Evolutionary conservation across 2,797 vertebrate species (phyloP), one percentile per base, ranked within the genome.

Genomic region (Melanotaenia parkinsoni): DNA sequence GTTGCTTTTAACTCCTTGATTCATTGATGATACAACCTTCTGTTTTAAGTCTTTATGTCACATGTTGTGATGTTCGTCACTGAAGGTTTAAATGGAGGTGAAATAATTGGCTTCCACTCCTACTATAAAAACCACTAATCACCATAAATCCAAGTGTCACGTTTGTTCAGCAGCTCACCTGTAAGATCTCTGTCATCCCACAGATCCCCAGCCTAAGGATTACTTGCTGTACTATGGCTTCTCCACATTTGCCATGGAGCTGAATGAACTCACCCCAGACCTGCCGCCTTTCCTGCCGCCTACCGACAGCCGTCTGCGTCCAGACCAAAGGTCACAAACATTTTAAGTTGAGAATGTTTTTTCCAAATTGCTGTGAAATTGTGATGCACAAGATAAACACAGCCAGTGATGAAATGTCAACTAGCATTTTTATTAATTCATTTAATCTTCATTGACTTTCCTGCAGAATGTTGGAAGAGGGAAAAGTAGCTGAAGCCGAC

Each of bases 181-280:
- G 4, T 63, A 30, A 63, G 35, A 63, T 60, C 63, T 57, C 35
- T 82, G 38, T 85, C 72, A 0, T 65, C 51, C 63, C 51, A 3
- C 92, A 98, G 97, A 96, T 86, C 93, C 95, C 10, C 96, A 97
- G 93, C 97, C 97, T 28, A 95, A 91, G 20, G 94, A 98, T 77
- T 82, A 94, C 32, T 89, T 95, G 81, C 84, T 93, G 63, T 97
- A 94, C 80, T 99, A 97, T 22, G 97, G 97, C 82, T 97, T 98
- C 94, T 98, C 97, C 26, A 92, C 92, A 86, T 98, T 97, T 20
- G 97, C 97, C 66, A 88, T 98, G 92, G 96, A 98, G 92, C 94
- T 99, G 86, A 99, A 99, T 51, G 96, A 99, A 74, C 92, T 98
- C 9, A 92, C 91, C 0, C 85, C 94, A 0, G 95, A 96, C 71